Conservation (phyloP, 2,113 vertebrate genomes). For the Cephalophus harveyi region DNA sequence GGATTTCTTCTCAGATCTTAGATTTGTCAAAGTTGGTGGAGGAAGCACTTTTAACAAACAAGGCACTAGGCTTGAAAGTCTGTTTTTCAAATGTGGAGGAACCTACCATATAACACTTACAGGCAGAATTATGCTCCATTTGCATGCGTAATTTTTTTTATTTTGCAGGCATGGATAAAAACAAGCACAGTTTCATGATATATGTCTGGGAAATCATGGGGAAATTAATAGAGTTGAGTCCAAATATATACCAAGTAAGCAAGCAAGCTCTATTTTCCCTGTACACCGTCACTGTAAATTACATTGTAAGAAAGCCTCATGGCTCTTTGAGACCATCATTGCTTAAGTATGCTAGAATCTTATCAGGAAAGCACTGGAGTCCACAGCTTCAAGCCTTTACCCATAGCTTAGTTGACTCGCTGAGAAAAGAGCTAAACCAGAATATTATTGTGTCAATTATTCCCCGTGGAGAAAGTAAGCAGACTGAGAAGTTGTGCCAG, state of each 20-base stretch:
- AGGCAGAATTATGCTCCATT: constrained; percentile 35
- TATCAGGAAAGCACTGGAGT: background rate
- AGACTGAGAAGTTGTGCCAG: background rate
- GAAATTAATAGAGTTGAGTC: constrained; percentile 44
- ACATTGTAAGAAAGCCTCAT: background rate
- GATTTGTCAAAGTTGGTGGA: background rate
- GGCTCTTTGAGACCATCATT: background rate
- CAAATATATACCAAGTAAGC: constrained; percentile 17
- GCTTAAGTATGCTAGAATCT: background rate
- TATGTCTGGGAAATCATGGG: constrained; percentile 1
- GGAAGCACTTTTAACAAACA: background rate
- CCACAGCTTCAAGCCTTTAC: background rate
- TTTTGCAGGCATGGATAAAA: constrained; percentile 32
- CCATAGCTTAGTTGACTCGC: background rate
- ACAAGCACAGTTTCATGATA: background rate
- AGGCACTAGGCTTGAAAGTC: background rate
- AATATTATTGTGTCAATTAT: background rate
- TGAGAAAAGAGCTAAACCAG: background rate
- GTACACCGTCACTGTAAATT: background rate
- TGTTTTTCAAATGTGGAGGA: background rate
- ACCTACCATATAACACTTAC: background rate
- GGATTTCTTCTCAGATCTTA: background rate
- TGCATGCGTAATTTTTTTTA: background rate
- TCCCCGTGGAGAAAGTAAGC: background rate
- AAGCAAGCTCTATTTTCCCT: constrained; percentile 3